Base-by-base conservation (phyloP, 2,113 vertebrate genomes). In the Sebastes fasciatus region DNA sequence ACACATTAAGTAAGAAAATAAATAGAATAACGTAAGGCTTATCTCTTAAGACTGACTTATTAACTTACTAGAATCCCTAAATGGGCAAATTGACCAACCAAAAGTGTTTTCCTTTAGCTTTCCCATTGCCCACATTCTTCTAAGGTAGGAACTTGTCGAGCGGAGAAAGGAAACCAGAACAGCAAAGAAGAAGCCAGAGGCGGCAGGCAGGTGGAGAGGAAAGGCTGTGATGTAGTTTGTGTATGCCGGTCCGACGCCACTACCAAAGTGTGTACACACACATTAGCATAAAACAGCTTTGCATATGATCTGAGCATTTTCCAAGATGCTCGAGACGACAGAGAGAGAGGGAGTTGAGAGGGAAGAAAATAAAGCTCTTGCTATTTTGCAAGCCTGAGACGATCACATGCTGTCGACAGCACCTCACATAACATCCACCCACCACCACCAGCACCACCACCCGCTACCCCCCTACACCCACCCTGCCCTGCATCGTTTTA, bases 221-320 rank as follows among this genome's bases (percentile, higher is more conserved):
- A 43, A 90, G 79, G 55, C 79, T 91, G 85, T 85, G 81, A 87
- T 92, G 84, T 86, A 85, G 84, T 79, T 88, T 91, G 81, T 89
- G 87, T 87, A 83, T 82, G 77, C 85, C 3, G 69, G 77, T 81
- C 76, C 16, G 40, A 89, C 63, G 67, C 64, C 8, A 60, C 86
- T 80, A 85, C 81, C 77, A 85, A 89, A 87, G 82, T 86, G 84
- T 87, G 80, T 87, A 88, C 85, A 88, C 86, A 86, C 43, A 72
- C 75, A 91, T 92, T 92, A 92, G 88, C 92, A 93, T 93, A 91
- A 92, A 92, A 88, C 84, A 90, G 89, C 91, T 93, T 91, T 92
- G 89, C 89, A 89, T 92, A 89, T 90, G 87, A 92, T 91, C 89
- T 86, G 77, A 90, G 90, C 80, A 77, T 75, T 81, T 89, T 91